Conservation (phyloP, 2,113 vertebrate genomes). For the Struthidea cinerea region DNA sequence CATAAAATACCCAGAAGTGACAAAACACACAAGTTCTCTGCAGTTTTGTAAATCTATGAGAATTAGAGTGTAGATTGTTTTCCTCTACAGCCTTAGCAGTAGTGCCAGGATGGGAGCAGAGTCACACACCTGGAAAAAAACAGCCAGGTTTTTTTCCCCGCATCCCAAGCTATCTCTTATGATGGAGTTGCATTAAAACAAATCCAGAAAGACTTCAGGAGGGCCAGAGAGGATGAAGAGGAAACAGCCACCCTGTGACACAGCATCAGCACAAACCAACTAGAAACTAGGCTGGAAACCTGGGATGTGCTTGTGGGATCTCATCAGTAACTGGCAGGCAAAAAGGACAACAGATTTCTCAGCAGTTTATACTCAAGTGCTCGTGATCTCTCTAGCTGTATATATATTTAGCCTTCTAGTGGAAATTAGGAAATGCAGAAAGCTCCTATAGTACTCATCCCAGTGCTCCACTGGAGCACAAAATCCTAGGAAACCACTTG, state of each 20-base stretch:
- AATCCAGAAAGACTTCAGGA: not conserved
- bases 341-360: not conserved
- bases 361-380: not conserved
- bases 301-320: not conserved
- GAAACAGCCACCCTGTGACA: not conserved
- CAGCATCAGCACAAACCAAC: not conserved
- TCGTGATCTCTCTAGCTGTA: fast-evolving
- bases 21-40: not conserved
- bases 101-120: not conserved
- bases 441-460: not conserved
- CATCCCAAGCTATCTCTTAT: not conserved
- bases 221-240: not conserved
- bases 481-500: not conserved
- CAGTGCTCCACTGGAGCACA: not conserved
- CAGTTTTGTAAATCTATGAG: not conserved
- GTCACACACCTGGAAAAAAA: not conserved
- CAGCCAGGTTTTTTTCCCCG: not conserved
- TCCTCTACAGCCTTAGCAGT: not conserved
- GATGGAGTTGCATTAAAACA: not conserved
- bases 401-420: not conserved
- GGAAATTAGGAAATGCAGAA: not conserved
- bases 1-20: not conserved
- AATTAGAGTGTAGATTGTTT: not conserved
- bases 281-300: not conserved
- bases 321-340: not conserved